phyloP scores from a whole-genome alignment of 2,113 vertebrate genomes.

The Hepsetus odoe region DNA sequence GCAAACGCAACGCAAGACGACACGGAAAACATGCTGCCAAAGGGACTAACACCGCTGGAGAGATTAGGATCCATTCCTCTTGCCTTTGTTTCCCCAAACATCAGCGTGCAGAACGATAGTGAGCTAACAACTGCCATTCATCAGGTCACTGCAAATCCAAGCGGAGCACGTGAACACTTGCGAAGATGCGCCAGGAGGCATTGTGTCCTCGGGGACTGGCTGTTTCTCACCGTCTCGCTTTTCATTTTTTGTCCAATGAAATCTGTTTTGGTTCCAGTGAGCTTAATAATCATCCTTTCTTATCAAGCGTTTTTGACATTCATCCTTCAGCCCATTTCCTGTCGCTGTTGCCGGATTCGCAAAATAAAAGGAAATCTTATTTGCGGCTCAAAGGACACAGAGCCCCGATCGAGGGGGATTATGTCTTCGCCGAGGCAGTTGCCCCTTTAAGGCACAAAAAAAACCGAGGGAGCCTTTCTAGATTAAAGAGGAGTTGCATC shows the following conservation, averaged over 20 bases:
- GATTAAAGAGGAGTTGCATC: background rate
- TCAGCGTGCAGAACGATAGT: background rate
- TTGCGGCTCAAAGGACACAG: background rate
- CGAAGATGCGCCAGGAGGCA: background rate
- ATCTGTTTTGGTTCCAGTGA: background rate
- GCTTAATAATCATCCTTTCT: background rate
- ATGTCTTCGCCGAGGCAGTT: background rate
- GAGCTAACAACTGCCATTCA: background rate
- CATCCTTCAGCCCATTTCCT: slow-evolving; percentile 12
- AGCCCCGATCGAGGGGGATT: background rate
- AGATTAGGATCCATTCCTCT: background rate
- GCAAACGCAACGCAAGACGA: too few species aligned
- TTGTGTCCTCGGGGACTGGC: background rate
- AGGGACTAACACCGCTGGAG: background rate
- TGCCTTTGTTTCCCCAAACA: background rate
- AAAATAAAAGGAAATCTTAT: slow-evolving; percentile 18
- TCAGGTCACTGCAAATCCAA: background rate
- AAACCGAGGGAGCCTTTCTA: background rate
- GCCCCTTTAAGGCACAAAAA: background rate
- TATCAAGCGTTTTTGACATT: background rate
- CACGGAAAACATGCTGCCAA: background rate
- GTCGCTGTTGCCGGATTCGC: background rate
- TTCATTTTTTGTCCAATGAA: background rate
- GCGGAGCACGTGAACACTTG: background rate
- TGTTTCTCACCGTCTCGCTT: background rate